A percentile compares a stretch with the other conserved stretches of the same genome.
phyloP scores from a whole-genome alignment of 2,113 vertebrate genomes.

The Podiceps cristatus region DNA sequence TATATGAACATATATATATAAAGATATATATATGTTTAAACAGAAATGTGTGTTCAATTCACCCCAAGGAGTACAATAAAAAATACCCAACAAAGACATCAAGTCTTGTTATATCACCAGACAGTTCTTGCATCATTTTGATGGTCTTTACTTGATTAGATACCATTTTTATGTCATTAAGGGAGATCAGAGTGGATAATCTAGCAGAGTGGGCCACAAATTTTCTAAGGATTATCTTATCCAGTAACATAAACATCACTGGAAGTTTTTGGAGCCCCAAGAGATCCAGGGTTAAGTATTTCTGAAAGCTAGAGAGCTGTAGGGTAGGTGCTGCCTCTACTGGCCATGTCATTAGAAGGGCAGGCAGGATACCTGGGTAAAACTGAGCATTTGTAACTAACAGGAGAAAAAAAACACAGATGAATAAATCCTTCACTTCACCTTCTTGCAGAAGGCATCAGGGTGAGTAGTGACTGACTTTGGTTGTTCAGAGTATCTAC shows the following conservation, averaged over 20 bases:
- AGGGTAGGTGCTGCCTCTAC: background rate
- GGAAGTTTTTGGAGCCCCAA: background rate
- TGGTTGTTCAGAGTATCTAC: background rate
- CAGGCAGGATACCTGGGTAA: background rate
- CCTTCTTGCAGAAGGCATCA: background rate
- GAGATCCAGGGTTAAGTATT: background rate
- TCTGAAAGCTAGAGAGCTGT: background rate
- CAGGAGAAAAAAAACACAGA: background rate
- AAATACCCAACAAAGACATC: background rate
- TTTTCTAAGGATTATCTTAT: background rate
- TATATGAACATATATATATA: too few species aligned
- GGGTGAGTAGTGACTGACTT: background rate
- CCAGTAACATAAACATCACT: background rate
- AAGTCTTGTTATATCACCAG: background rate
- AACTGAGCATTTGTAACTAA: background rate
- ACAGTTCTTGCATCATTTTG: background rate
- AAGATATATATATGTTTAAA: background rate
- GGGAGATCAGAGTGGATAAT: background rate
- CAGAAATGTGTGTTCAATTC: background rate
- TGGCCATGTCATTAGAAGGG: background rate
- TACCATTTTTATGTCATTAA: background rate
- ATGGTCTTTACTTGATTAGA: background rate
- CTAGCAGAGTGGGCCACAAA: fast-evolving
- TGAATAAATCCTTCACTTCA: background rate
- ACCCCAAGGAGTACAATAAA: background rate